Conservation (phyloP, 2,113 vertebrate genomes). For the Sclerurus mexicanus region DNA sequence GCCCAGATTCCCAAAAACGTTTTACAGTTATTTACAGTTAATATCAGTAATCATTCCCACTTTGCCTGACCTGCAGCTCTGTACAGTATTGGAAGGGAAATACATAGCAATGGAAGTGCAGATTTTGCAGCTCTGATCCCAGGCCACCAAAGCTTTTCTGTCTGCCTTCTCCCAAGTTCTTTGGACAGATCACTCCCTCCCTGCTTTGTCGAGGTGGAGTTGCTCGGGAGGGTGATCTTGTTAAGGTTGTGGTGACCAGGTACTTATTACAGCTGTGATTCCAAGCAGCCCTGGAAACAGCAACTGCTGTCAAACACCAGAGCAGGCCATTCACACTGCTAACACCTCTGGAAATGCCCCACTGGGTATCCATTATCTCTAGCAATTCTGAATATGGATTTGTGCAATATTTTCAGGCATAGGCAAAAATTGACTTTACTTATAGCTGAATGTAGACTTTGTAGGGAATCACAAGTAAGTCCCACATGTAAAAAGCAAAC, state of each 20-base stretch:
- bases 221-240: not conserved
- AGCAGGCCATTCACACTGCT: not conserved
- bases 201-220: not conserved
- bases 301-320: not conserved
- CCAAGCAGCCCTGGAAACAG: not conserved
- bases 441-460: not conserved
- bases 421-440: constrained; percentile 12
- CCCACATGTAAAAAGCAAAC: not conserved
- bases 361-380: not conserved
- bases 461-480: not conserved
- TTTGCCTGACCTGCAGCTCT: not conserved
- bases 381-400: not conserved
- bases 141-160: not conserved
- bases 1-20: not conserved
- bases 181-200: not conserved
- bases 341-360: not conserved
- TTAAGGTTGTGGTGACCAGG: not conserved
- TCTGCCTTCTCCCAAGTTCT: not conserved
- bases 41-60: not conserved
- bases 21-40: not conserved
- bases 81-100: not conserved
- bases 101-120: not conserved
- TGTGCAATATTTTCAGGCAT: not conserved
- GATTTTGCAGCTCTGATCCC: not conserved
- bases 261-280: not conserved